phyloP scores from a whole-genome alignment of 2,113 vertebrate species.

The Pogonocichla stellata region DNA sequence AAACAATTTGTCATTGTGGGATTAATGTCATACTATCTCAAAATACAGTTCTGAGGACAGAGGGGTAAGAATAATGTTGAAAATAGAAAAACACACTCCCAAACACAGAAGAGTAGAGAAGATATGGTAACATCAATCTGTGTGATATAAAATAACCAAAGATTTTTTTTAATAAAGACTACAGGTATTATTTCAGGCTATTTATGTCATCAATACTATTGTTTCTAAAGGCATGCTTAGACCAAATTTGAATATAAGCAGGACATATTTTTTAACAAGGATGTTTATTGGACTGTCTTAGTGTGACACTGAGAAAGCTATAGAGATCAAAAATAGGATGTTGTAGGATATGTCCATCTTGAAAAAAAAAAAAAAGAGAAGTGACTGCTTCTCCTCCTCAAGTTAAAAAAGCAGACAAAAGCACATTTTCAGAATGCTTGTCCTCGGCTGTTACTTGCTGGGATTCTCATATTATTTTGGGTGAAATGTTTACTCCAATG shows the following conservation, averaged over 20 bases:
- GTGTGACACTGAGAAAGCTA: not conserved
- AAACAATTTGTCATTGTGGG: not conserved
- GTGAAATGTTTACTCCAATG: not conserved
- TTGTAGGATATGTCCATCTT: not conserved
- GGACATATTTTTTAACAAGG: not conserved
- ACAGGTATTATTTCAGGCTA: not conserved
- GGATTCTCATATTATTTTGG: not conserved
- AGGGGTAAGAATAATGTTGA: not conserved
- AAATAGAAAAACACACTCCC: not conserved
- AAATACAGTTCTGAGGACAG: not conserved
- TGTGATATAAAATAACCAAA: not conserved
- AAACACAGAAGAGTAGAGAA: not conserved
- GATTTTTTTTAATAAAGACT: not conserved
- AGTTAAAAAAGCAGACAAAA: not conserved
- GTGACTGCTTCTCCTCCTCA: not conserved
- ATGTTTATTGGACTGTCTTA: not conserved
- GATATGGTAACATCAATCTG: not conserved
- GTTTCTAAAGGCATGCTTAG: not conserved
- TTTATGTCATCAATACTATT: not conserved
- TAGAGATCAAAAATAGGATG: not conserved
- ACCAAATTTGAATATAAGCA: not conserved
- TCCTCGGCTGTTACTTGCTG: not conserved
- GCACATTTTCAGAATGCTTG: not conserved
- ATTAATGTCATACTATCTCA: not conserved
- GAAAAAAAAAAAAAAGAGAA: not conserved